Evolutionary conservation across 2,888 invertebrate genomes (phyloP), one percentile per base, ranked within the genome.

Genomic region (Mimumesa dahlbomi): DNA sequence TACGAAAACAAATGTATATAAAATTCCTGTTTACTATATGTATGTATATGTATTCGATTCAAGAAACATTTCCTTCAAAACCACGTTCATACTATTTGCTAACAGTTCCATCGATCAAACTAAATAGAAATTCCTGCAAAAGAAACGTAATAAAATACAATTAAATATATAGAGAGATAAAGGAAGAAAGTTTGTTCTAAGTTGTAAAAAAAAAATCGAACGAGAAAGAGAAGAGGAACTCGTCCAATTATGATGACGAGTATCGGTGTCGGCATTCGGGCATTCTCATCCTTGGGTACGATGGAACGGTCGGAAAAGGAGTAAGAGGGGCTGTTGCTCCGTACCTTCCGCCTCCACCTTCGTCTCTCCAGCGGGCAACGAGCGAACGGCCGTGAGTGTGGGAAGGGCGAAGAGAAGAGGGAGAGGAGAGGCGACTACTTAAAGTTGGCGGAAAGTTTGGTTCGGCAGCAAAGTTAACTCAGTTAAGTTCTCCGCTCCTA

Each of bases 401-500:
- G 61, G 63, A 56, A 58, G 67, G 45, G 63, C 25, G 7, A 19
- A 38, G 40, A 29, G 54, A 34, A 16, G 46, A 48, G 52, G 61
- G 48, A 73, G 68, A 80, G 83, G 73, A 82, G 84, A 84, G 82
- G 81, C 80, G 81, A 86, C 88, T 89, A 88, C 88, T 89, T 88
- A 88, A 89, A 89, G 85, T 89, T 88, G 86, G 86, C 84, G 82
- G 85, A 88, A 88, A 89, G 83, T 88, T 89, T 86, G 83, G 85
- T 85, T 87, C 87, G 84, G 86, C 87, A 88, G 88, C 87, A 87
- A 89, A 88, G 89, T 88, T 88, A 88, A 88, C 89, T 89, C 85
- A 88, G 88, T 88, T 88, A 88, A 88, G 88, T 88, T 88, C 87
- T 84, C 83, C 82, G 77, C 82, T 85, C 79, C 82, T 80, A 83